Conservation (phyloP, 2,888 invertebrate species). For the Pomacea canaliculata region DNA sequence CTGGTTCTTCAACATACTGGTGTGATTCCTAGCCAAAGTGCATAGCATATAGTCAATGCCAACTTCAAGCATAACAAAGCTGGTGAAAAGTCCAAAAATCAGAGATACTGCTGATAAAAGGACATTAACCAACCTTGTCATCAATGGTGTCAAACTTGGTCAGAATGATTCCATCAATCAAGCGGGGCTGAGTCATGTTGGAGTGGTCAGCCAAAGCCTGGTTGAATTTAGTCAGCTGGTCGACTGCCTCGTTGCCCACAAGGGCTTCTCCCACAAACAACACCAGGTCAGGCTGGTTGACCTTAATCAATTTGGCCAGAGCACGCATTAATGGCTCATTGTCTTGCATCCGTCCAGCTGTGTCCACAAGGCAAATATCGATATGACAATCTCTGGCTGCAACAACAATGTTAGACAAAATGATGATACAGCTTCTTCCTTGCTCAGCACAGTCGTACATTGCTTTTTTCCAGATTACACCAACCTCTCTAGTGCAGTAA, state of each 20-base stretch:
- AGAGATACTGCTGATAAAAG: background rate
- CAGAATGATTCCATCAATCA: conserved; percentile 98
- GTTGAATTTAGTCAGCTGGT: conserved; percentile 99
- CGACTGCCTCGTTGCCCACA: conserved; percentile 99
- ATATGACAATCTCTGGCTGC: conserved; percentile 81
- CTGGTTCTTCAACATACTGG: too few species aligned
- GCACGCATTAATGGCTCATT: conserved; percentile 99
- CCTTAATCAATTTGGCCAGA: conserved; percentile 94
- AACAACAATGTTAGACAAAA: background rate
- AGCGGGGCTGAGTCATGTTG: conserved; percentile 74
- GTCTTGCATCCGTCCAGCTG: conserved; percentile 99
- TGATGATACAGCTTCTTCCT: too few species aligned
- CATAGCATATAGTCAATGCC: too few species aligned
- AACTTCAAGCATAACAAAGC: too few species aligned
- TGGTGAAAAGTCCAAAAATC: too few species aligned
- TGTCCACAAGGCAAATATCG: conserved; percentile 97
- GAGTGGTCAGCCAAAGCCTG: conserved; percentile 95
- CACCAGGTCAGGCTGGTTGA: conserved; percentile 97
- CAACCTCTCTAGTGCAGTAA: background rate
- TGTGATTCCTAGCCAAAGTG: too few species aligned
- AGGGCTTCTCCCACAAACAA: conserved; percentile 99
- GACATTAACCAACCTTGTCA: conserved; percentile 80
- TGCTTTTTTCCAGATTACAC: background rate
- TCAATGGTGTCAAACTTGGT: conserved; percentile 99
- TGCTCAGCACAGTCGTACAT: too few species aligned